Conservation (phyloP, 2,888 invertebrate species). For the Plemyria rubiginata region DNA sequence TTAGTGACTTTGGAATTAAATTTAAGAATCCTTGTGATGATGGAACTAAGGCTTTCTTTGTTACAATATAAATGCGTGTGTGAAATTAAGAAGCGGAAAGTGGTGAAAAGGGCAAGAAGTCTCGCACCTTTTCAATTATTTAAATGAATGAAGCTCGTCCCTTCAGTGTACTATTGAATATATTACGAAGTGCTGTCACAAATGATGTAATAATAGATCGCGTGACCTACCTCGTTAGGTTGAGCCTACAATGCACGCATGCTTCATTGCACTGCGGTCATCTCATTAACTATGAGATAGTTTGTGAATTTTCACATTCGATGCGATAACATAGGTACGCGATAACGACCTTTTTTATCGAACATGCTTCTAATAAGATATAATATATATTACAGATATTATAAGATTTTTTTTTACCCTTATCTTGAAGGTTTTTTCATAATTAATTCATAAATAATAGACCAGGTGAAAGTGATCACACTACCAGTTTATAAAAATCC, state of each 20-base stretch:
- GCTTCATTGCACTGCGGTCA: constrained; percentile 1
- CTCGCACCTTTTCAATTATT: constrained; percentile 19
- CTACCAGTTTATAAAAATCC: too few species aligned
- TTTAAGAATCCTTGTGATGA: background rate
- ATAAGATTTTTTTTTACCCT: too few species aligned
- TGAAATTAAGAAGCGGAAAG: background rate
- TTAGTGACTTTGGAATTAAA: too few species aligned
- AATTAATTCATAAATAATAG: too few species aligned
- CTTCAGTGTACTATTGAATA: constrained; percentile 44
- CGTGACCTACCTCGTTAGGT: constrained; percentile 31
- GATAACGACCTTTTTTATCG: too few species aligned
- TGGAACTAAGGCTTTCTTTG: background rate
- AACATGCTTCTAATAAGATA: too few species aligned
- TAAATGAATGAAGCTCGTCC: constrained; percentile 18
- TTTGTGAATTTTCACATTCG: background rate
- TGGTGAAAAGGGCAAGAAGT: background rate
- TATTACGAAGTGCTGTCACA: constrained; percentile 44
- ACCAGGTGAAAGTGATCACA: too few species aligned
- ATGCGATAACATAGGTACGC: too few species aligned
- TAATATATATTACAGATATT: too few species aligned
- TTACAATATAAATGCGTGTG: too few species aligned
- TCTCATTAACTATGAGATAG: background rate
- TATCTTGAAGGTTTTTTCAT: too few species aligned
- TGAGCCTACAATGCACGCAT: constrained; percentile 7
- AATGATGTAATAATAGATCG: constrained; percentile 52